Conservation (phyloP, 1,140 invertebrate genomes). For the Battus philenor region DNA sequence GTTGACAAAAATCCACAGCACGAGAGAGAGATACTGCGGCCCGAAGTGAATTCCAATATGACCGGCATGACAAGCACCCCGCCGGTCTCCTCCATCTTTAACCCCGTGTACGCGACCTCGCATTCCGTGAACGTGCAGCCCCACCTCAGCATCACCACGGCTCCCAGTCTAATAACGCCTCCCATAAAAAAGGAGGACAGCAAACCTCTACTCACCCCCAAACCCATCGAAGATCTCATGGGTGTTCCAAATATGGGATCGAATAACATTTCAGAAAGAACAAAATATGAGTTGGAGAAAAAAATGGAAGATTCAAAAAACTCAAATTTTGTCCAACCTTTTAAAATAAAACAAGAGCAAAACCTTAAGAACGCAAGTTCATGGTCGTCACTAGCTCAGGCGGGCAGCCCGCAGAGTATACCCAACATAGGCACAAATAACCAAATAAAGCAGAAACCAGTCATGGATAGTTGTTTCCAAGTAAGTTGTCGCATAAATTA, state of each 20-base stretch:
- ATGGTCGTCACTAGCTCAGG: slow-evolving; percentile 93
- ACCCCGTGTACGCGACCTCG: slow-evolving; percentile 75
- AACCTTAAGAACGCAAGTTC: slow-evolving; percentile 93
- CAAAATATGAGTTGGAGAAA: slow-evolving; percentile 72
- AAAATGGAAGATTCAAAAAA: slow-evolving; percentile 71
- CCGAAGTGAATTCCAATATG: slow-evolving; percentile 58
- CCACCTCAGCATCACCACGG: slow-evolving; percentile 56
- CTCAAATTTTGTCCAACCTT: slow-evolving; percentile 80
- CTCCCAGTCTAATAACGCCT: slow-evolving; percentile 71
- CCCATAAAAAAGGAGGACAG: slow-evolving; percentile 77
- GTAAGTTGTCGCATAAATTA: too few relatives aligned
- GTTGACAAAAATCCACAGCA: slow-evolving; percentile 55
- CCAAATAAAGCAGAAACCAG: slow-evolving; percentile 79
- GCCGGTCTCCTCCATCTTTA: slow-evolving; percentile 82
- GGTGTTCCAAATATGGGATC: slow-evolving; percentile 69
- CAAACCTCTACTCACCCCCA: slow-evolving; percentile 76
- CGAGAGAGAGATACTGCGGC: slow-evolving; percentile 50
- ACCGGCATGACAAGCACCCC: slow-evolving; percentile 69
- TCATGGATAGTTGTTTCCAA: slow-evolving; percentile 82
- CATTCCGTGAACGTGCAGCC: slow-evolving; percentile 71
- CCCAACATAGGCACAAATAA: slow-evolving; percentile 76
- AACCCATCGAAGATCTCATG: slow-evolving; percentile 79
- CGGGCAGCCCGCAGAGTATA: slow-evolving; percentile 82
- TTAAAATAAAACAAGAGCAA: slow-evolving; percentile 82
- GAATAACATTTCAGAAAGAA: slow-evolving; percentile 65